phyloP scores from a whole-genome alignment of 2,797 vertebrate genomes.

The Halcyon leucocephala region DNA sequence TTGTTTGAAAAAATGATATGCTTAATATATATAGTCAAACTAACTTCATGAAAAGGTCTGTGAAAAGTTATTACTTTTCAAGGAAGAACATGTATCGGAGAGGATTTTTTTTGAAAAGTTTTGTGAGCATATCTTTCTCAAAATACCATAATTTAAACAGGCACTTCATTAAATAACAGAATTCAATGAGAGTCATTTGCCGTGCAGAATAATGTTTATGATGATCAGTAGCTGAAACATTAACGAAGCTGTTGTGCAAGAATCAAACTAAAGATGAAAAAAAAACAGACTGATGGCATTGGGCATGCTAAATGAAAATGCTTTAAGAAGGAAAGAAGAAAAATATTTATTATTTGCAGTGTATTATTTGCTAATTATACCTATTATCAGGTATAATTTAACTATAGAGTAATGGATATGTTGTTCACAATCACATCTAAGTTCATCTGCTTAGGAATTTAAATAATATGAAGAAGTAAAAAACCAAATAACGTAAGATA shows the following conservation, averaged over 20 bases:
- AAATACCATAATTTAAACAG: not conserved
- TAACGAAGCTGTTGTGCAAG: not conserved
- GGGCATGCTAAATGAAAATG: rapidly evolving
- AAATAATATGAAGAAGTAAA: not conserved
- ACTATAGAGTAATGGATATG: not conserved
- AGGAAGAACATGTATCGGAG: not conserved
- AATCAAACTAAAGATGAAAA: not conserved
- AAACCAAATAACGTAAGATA: not conserved
- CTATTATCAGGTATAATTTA: not conserved
- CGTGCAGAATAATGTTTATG: not conserved
- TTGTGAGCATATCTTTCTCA: not conserved
- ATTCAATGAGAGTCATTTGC: not conserved
- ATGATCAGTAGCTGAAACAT: not conserved
- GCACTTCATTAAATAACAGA: not conserved
- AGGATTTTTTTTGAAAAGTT: not conserved
- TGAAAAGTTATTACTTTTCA: not conserved
- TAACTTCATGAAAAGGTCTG: not conserved
- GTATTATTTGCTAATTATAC: not conserved
- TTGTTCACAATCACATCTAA: not conserved
- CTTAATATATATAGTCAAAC: not conserved
- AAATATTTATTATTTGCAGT: not conserved
- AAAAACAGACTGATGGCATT: not conserved
- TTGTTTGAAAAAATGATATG: not conserved
- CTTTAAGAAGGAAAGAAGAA: not conserved
- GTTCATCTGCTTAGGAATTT: not conserved